These are phyloP conservation scores for Rhamnusium bicolor DNA, from an alignment of 2,888 invertebrate genomes.

Conservation along the genomic window DNA sequence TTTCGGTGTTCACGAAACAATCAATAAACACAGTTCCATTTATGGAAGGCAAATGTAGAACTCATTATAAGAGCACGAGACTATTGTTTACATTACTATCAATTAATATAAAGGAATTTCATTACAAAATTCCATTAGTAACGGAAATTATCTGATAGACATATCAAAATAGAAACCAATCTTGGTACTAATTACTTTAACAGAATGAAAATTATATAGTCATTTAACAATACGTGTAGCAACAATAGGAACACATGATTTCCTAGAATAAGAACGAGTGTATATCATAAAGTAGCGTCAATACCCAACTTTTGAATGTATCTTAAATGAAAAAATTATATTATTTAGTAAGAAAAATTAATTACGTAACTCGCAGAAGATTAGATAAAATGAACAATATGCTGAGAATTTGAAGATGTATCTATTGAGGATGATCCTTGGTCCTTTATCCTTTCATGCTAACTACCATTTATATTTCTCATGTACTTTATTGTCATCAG, in stretches of 20 bases:
- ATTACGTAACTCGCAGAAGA: too few species aligned
- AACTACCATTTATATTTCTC: too few species aligned
- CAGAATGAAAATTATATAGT: not conserved
- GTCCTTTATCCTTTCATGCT: too few species aligned
- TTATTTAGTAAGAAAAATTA: too few species aligned
- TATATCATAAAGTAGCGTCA: not conserved
- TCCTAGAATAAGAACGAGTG: not conserved
- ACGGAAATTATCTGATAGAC: slow-evolving; percentile 22
- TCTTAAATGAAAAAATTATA: not conserved
- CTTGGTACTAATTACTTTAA: slow-evolving; percentile 20
- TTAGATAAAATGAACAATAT: too few species aligned
- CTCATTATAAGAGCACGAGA: slow-evolving; percentile 16
- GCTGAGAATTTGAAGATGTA: too few species aligned
- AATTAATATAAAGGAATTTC: slow-evolving; percentile 30
- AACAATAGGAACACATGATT: not conserved
- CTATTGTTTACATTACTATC: slow-evolving; percentile 28
- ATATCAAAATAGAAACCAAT: slow-evolving; percentile 14
- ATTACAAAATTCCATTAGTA: slow-evolving; percentile 18
- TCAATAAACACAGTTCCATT: slow-evolving; percentile 4
- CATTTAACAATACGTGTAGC: not conserved
- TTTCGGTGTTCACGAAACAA: slow-evolving; percentile 24
- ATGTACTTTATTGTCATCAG: too few species aligned
- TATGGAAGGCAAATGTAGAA: slow-evolving; percentile 3
- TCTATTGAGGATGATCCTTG: too few species aligned
- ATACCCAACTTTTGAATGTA: not conserved